Percentiles rank a stretch among this genome's conserved stretches.
Evolutionary conservation across 2,113 vertebrate species (phyloP).

Genomic region (Gallinago media): DNA sequence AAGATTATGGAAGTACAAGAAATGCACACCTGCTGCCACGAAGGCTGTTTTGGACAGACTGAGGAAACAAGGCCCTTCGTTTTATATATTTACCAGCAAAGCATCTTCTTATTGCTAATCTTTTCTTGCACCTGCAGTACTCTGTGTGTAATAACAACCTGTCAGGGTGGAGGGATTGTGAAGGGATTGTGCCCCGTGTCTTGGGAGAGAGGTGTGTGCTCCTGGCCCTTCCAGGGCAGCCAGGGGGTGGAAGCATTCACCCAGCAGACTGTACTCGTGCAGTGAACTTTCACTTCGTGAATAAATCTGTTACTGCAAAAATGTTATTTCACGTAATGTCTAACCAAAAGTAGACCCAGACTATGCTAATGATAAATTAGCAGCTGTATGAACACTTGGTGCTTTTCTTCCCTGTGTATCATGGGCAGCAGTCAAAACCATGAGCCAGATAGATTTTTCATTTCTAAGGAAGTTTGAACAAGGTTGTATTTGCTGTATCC

Average conservation of each 20-base stretch:
- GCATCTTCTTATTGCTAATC: neutral
- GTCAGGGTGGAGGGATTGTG: neutral
- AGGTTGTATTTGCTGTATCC: neutral
- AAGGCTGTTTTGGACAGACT: neutral
- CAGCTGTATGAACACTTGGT: neutral
- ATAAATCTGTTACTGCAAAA: neutral
- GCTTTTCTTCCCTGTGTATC: neutral
- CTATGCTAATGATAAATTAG: neutral
- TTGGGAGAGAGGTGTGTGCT: neutral
- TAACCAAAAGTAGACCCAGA: neutral
- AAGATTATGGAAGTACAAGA: neutral
- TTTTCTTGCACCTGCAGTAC: neutral
- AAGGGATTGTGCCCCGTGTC: neutral
- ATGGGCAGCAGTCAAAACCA: neutral
- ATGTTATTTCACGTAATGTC: neutral
- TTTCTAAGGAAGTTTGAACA: neutral
- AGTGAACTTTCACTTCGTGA: neutral
- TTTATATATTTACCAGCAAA: neutral
- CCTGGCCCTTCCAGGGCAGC: neutral
- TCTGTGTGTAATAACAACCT: neutral
- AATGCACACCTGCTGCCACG: neutral
- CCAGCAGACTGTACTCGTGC: neutral
- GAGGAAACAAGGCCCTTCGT: neutral
- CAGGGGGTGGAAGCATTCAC: neutral
- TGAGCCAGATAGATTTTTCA: neutral